Evolutionary conservation across 1,140 invertebrate species (phyloP).

Genomic region (Cotesia typhae): DNA sequence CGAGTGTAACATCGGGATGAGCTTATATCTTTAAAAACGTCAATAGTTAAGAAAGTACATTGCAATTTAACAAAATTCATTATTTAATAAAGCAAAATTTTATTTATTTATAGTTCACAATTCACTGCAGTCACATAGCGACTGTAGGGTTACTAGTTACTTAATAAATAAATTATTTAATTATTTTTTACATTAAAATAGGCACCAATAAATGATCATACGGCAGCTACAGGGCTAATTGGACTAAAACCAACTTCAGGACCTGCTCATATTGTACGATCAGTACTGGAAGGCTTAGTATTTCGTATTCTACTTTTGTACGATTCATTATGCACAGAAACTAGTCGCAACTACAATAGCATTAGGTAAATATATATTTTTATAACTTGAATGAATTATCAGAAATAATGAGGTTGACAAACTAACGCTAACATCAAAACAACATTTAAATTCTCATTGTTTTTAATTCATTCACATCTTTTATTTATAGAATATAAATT

Average conservation of each 20-base stretch:
- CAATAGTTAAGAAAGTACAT: no score
- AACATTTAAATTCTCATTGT: conserved; percentile 20
- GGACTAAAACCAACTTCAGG: conserved; percentile 83
- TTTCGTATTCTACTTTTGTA: conserved; percentile 85
- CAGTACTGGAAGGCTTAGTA: conserved; percentile 87
- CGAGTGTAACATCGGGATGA: no score
- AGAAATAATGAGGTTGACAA: no score
- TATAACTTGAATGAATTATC: no score
- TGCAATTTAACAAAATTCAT: no score
- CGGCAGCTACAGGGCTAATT: conserved; percentile 83
- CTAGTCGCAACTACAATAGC: conserved; percentile 66
- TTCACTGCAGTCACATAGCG: no score
- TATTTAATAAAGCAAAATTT: no score
- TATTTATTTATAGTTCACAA: no score
- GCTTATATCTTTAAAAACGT: no score
- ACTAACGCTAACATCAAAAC: no score
- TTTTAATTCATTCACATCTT: background rate
- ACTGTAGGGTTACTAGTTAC: background rate
- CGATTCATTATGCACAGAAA: conserved; percentile 74
- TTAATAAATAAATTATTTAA: conserved; percentile 27
- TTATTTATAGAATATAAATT: conserved; percentile 13
- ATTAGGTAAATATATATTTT: conserved; percentile 68
- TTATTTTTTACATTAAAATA: conserved; percentile 51
- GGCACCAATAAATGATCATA: conserved; percentile 88
- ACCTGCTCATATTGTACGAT: conserved; percentile 81